Percentiles rank a stretch among this genome's conserved stretches.
Evolutionary conservation across 2,888 invertebrate species (phyloP).

Genomic region (Melanophora roralis): DNA sequence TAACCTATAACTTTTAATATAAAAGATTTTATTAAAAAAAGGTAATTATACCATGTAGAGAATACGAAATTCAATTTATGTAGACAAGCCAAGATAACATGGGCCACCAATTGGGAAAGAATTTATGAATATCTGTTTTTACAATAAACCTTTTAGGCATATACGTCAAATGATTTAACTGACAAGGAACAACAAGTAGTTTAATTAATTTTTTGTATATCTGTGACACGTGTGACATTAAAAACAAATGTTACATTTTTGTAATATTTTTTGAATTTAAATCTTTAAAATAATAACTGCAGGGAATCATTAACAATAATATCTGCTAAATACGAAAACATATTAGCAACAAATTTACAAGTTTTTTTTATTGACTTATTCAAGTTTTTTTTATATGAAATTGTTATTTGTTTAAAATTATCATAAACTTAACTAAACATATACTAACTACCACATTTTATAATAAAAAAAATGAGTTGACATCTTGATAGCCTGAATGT

Average conservation of each 20-base stretch:
- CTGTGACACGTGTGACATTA: background rate
- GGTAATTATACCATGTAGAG: too few species aligned
- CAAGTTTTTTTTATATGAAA: background rate
- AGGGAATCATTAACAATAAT: background rate
- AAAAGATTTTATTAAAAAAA: constrained; percentile 46
- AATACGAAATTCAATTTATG: background rate
- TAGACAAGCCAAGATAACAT: background rate
- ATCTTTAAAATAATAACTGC: background rate
- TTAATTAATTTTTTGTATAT: background rate
- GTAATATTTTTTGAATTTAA: background rate
- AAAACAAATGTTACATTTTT: background rate
- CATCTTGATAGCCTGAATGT: constrained; percentile 17
- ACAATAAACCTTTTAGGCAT: background rate
- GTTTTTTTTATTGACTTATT: background rate
- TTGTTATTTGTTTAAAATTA: background rate
- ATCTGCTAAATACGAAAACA: background rate
- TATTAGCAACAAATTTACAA: background rate
- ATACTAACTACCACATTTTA: background rate
- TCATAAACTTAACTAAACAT: background rate
- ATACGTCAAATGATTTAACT: background rate
- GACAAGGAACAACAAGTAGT: constrained; percentile 17
- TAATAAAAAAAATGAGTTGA: background rate
- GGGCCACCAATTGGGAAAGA: constrained; percentile 35
- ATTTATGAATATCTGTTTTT: background rate
- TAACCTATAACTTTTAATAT: constrained; percentile 36